Evolutionary conservation across 35 echinoderm and acorn worm species (phyloP).

Genomic region (Lytechinus variegatus): DNA sequence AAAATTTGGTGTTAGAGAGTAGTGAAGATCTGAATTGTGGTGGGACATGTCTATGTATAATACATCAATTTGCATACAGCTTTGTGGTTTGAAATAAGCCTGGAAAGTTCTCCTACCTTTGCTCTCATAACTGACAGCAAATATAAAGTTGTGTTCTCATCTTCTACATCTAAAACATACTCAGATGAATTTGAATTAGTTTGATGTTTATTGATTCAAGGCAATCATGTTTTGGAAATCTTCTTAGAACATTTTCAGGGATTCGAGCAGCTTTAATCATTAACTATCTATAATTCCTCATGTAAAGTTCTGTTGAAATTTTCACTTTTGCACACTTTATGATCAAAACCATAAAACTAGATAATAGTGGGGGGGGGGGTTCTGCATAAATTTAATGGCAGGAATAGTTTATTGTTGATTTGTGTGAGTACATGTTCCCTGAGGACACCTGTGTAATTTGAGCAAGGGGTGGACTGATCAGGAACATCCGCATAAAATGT

Average conservation of each 20-base stretch:
- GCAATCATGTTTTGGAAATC: too few relatives aligned
- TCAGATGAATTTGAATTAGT: neutral
- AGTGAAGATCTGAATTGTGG: neutral
- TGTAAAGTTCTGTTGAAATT: neutral
- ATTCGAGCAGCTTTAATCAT: too few relatives aligned
- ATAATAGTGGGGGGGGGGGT: neutral
- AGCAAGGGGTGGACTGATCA: constrained; percentile 31
- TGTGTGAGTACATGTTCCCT: constrained; percentile 34
- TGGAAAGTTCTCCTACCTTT: neutral
- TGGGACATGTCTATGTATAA: neutral
- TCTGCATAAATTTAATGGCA: neutral
- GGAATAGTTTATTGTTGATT: constrained; percentile 12
- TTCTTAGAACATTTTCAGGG: too few relatives aligned
- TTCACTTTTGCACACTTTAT: neutral
- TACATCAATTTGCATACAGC: neutral
- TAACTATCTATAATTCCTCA: neutral
- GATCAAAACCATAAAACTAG: neutral
- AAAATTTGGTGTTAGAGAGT: neutral
- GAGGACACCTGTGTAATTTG: constrained; percentile 33
- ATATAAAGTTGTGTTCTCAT: neutral
- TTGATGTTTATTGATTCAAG: too few relatives aligned
- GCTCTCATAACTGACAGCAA: neutral
- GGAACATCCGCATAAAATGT: constrained; percentile 28
- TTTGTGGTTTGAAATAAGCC: neutral
- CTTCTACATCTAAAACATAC: neutral